Base-by-base conservation (phyloP, 1,140 invertebrate genomes). In the Drosophila nigrodunni region DNA sequence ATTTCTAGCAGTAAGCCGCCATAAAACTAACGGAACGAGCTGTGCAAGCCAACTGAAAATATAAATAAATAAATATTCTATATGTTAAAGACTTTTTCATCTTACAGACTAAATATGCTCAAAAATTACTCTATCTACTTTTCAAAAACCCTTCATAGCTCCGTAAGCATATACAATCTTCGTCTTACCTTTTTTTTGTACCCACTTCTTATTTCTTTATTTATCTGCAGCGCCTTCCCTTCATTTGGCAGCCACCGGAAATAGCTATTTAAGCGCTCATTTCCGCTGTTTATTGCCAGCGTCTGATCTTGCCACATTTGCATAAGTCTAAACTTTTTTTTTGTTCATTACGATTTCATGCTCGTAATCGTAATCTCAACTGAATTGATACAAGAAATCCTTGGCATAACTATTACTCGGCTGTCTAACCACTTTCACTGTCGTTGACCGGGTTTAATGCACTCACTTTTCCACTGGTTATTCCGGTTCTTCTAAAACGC, bases 401-500 rank as follows among this genome's bases (percentile, higher is more conserved):
- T 81, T 67, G 55, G 55, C 77, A 70, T 78, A 79, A 60, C 65
- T 34, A 44, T 64, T 9, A 6, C 18, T 64, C 7, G 9, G 21
- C 39, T 78, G 60, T 67, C 65, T 58, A 82, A 88, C 83, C 83
- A 88, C 83, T 88, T 88, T 88, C 83, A 88, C 83, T 88, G 72
- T 83, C 83, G 78, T 75, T 88, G 78, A 67, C 80, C 80, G 83
- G 82, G 83, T 88, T 88, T 88, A 88, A 74, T 88, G 83, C 83
- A 88, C 83, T 88, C 80, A 55, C 70, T 88, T 88, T 88, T 87
- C 83, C 85, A 88, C 83, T 88, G 85, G 83, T 88, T 88, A 89
- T 80, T 88, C 83, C 83, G 85, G 83, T 88, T 88, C 83, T 82
- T 82, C 83, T 88, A 83, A 88, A 83, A 83, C 80, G 62, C 57